Evolutionary conservation across 1,140 invertebrate species (phyloP).

Genomic region (Bombus affinis): DNA sequence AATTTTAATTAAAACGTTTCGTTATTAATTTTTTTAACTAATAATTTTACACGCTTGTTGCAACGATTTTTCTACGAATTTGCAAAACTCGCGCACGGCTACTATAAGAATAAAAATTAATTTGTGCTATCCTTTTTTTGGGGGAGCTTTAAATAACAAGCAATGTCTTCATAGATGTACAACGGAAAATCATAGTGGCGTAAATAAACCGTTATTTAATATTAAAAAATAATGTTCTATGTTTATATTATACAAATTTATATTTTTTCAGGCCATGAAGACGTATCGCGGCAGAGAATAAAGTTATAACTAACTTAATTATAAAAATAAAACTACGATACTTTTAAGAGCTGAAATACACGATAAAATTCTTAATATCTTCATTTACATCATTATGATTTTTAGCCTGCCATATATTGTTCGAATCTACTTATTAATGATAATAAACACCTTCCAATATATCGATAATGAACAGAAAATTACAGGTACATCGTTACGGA

Average conservation of each 20-base stretch:
- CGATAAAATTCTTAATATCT: too few species aligned
- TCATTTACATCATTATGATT: too few species aligned
- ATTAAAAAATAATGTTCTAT: background rate
- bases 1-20: background rate
- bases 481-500: background rate
- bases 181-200: background rate
- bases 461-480: too few species aligned
- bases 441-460: too few species aligned
- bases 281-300: background rate
- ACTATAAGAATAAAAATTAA: background rate
- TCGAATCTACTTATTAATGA: too few species aligned
- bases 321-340: too few species aligned
- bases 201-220: background rate
- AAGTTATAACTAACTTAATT: background rate
- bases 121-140: accelerated
- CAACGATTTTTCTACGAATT: background rate
- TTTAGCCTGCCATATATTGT: too few species aligned
- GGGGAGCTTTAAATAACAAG: accelerated
- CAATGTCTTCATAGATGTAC: too few species aligned
- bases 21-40: background rate
- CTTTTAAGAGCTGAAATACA: too few species aligned
- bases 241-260: background rate
- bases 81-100: too few species aligned
- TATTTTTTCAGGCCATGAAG: background rate
- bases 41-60: background rate